These are phyloP conservation scores for Trematocara variabile DNA, from an alignment of 2,113 vertebrate genomes.

Conservation along the genomic window DNA sequence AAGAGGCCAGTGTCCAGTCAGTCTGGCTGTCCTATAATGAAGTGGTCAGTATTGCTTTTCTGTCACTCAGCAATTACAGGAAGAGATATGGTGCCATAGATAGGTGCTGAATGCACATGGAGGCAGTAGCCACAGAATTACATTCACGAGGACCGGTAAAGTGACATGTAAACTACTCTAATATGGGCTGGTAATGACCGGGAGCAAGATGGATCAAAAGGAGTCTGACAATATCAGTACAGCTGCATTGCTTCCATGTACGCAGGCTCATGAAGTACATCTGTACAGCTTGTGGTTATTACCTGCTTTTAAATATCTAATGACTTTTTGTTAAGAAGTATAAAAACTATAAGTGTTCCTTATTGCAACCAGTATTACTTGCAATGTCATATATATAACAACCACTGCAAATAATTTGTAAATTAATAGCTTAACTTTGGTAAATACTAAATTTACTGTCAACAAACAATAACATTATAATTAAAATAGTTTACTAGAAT, in stretches of 20 bases:
- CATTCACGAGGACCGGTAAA: constrained; percentile 65
- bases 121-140: constrained; percentile 75
- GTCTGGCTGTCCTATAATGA: constrained; percentile 85
- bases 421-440: not conserved
- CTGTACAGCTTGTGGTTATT: not conserved
- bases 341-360: not conserved
- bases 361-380: not conserved
- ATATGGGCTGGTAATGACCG: constrained; percentile 66
- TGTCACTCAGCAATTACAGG: constrained; percentile 85
- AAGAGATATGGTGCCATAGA: constrained; percentile 71
- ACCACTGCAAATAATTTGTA: not conserved
- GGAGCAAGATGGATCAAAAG: constrained; percentile 61
- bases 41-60: constrained; percentile 95
- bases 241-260: constrained; percentile 4
- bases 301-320: not conserved
- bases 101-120: constrained; percentile 80
- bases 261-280: not conserved
- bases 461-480: not conserved
- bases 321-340: not conserved
- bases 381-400: not conserved
- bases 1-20: constrained; percentile 75
- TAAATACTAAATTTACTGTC: not conserved
- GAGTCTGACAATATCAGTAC: constrained; percentile 44
- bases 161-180: constrained; percentile 72
- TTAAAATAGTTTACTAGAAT: not conserved